Evolutionary conservation across 2,797 vertebrate species (phyloP), one percentile per base, ranked within the genome.

Genomic region (Anas capensis): DNA sequence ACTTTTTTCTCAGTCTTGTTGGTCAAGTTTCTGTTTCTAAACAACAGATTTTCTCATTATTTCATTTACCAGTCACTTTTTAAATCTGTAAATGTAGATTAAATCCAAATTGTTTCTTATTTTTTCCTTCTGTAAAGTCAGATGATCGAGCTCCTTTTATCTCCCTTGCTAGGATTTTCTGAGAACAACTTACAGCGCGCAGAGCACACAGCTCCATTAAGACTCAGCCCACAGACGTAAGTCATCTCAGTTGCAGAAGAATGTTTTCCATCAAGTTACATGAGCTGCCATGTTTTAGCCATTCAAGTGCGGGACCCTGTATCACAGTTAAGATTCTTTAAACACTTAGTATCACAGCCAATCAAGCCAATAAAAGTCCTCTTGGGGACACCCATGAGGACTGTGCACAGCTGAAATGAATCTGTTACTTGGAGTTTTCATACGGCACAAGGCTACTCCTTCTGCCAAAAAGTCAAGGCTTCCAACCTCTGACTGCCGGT

Each of bases 391-490:
- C 23, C 16, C 64, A 53, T 36, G 48, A 80, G 65, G 31, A 56
- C 36, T 66, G 18, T 4, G 56, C 69, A 53, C 68, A 89, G 83
- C 60, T 90, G 84, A 93, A 95, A 92, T 40, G 3, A 83, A 79
- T 86, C 56, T 40, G 33, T 84, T 66, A 65, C 64, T 87, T 80
- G 70, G 70, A 79, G 29, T 76, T 84, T 60, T 79, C 15, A 29
- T 4, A 70, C 34, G 58, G 75, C 73, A 92, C 69, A 91, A 73
- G 48, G 19, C 33, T 88, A 53, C 18, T 86, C 8, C 36, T 92
- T 57, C 49, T 83, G 83, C 79, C 93, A 95, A 81, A 91, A 88
- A 44, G n/a, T 26, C 82, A 87, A 77, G 58, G 68, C 66, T 94
- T 93, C 78, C 68, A 95, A 80, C 33, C 34, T 91, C 10, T 20